Conservation (phyloP, 2,797 vertebrate species). For the Pteronotus mesoamericanus region DNA sequence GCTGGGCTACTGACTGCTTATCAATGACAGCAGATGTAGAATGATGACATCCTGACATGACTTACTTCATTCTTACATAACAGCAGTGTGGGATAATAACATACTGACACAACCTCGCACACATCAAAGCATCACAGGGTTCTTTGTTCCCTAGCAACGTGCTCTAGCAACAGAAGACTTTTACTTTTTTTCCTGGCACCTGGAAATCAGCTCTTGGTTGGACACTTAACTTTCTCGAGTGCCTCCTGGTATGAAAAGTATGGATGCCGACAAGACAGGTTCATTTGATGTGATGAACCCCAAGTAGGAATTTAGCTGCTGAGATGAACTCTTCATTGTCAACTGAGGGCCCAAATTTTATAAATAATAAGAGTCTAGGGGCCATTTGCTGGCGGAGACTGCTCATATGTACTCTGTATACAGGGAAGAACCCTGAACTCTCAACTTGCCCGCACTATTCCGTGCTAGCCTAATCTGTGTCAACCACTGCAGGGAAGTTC, state of each 20-base stretch:
- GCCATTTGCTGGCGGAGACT: neutral
- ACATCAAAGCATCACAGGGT: neutral
- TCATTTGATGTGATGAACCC: neutral
- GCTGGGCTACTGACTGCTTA: neutral
- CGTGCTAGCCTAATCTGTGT: neutral
- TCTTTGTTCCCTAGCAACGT: neutral
- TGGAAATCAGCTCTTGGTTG: neutral
- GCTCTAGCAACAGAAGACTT: neutral
- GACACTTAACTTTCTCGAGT: neutral
- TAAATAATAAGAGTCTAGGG: neutral
- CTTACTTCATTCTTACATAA: neutral
- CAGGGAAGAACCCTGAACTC: neutral
- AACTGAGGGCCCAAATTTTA: neutral
- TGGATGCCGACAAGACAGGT: neutral
- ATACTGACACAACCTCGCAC: neutral
- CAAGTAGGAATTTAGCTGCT: neutral
- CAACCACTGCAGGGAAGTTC: neutral
- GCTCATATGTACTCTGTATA: neutral
- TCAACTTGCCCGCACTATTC: neutral
- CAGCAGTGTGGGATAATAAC: neutral
- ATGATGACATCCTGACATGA: neutral
- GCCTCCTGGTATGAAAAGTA: neutral
- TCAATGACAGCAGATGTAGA: neutral
- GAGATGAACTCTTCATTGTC: neutral
- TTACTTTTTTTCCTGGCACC: neutral